Evolutionary conservation across 2,113 vertebrate genomes (phyloP), one percentile per base, ranked within the genome.

Genomic region (Chamaea fasciata): DNA sequence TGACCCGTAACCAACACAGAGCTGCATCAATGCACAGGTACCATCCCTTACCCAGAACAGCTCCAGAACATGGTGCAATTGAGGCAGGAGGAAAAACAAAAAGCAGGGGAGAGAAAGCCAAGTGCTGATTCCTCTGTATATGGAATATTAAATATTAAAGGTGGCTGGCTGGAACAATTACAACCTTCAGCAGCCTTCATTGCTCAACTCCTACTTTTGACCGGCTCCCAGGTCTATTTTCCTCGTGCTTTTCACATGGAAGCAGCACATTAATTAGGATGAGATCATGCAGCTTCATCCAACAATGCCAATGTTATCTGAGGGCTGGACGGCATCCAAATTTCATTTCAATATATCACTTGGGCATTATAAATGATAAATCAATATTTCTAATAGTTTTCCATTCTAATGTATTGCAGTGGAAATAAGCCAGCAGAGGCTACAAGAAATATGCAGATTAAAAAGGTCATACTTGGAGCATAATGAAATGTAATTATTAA

Each of bases 341-440:
- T 96, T 97, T 96, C 94, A 98, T 98, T 98, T 98, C 98, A 97
- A 98, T 98, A 98, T 94, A 97, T 98, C 98, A 98, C 96, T 97
- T 97, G 77, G 78, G 86, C 97, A 97, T 98, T 98, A 98, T 97
- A 98, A 98, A 98, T 98, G 98, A 98, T 98, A 98, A 99, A 99
- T 99, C 98, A 97, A 99, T 99, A 98, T 94, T 98, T 98, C 97
- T 98, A 97, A 98, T 98, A 98, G 97, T 98, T 98, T 97, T 97
- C 96, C 91, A 95, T 98, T 98, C 96, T 98, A 98, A 98, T 98
- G 96, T 95, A 98, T 98, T 98, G 89, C 31, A 46, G 87, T 96
- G 97, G 97, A 97, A 95, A 46, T 44, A 73, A 83, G 97, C 96
- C 97, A 98, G 85, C 42, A 79, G 4, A 80, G 80, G 86, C 92